A percentile compares a stretch with the other conserved stretches of the same genome.
These are phyloP conservation scores for Aricia artaxerxes DNA, from an alignment of 2,888 invertebrate species.

Conservation along the genomic window DNA sequence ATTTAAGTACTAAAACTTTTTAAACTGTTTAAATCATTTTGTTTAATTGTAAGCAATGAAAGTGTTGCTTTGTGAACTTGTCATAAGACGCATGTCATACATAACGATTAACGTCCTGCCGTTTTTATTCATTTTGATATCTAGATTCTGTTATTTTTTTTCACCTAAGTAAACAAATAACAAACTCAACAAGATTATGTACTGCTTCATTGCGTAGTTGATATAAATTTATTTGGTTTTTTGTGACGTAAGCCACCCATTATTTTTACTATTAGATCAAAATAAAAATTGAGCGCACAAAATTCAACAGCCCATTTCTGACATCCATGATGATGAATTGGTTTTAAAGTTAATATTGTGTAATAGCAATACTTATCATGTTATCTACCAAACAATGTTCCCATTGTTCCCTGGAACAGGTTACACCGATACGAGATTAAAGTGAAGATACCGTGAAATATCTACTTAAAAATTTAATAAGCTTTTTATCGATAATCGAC, in stretches of 20 bases:
- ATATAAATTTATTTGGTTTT: too few species aligned
- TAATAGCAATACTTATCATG: conserved; percentile 5
- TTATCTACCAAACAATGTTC: conserved; percentile 15
- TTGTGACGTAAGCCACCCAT: too few species aligned
- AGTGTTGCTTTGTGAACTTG: not conserved
- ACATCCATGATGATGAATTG: not conserved
- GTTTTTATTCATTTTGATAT: not conserved
- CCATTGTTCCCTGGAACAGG: conserved; percentile 15
- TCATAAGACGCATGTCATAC: not conserved
- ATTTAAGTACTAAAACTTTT: too few species aligned
- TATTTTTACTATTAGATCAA: too few species aligned
- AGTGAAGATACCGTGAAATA: conserved; percentile 16
- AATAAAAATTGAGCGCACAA: too few species aligned
- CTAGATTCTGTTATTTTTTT: not conserved
- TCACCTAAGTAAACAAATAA: too few species aligned
- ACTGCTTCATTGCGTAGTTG: too few species aligned
- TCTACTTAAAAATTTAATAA: conserved; percentile 24
- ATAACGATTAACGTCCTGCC: not conserved
- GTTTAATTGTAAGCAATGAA: not conserved
- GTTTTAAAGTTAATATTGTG: conserved; percentile 17
- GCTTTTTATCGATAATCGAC: conserved; percentile 21
- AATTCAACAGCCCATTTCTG: too few species aligned
- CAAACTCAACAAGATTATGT: too few species aligned
- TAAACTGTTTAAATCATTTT: too few species aligned
- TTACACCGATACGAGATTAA: conserved; percentile 19